Percentiles rank a stretch among this genome's conserved stretches.
Conservation (phyloP, 2,797 vertebrate genomes). For the Picus viridis region DNA sequence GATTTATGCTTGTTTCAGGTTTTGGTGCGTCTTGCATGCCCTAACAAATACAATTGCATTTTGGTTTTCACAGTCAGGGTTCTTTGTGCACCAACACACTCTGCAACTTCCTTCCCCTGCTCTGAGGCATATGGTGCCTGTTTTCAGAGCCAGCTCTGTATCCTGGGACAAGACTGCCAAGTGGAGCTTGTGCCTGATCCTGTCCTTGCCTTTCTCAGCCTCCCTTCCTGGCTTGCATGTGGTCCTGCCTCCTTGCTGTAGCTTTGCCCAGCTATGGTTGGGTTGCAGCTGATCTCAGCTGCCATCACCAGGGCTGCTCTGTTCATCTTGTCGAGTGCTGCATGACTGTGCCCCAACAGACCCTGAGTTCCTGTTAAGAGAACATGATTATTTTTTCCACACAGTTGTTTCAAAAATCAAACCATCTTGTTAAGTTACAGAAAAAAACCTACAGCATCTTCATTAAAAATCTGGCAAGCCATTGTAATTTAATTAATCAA, state of each 20-base stretch:
- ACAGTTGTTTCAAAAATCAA: neutral
- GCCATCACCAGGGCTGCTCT: neutral
- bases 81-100: neutral
- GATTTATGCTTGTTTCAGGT: neutral
- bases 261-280: accelerated
- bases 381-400: neutral
- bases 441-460: neutral
- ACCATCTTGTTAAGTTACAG: neutral
- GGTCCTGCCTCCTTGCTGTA: neutral
- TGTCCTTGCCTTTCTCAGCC: neutral
- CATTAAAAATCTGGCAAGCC: neutral
- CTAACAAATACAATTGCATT: neutral
- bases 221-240: neutral
- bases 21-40: neutral
- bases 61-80: neutral
- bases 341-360: neutral
- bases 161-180: neutral
- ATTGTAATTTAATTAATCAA: neutral
- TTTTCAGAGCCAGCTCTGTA: neutral
- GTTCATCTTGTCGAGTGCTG: neutral
- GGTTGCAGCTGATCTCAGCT: neutral
- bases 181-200: neutral
- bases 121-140: accelerated
- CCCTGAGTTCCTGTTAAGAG: neutral
- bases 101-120: neutral